Base-by-base conservation (phyloP, 2,888 invertebrate genomes). In the Epinotia bilunana region DNA sequence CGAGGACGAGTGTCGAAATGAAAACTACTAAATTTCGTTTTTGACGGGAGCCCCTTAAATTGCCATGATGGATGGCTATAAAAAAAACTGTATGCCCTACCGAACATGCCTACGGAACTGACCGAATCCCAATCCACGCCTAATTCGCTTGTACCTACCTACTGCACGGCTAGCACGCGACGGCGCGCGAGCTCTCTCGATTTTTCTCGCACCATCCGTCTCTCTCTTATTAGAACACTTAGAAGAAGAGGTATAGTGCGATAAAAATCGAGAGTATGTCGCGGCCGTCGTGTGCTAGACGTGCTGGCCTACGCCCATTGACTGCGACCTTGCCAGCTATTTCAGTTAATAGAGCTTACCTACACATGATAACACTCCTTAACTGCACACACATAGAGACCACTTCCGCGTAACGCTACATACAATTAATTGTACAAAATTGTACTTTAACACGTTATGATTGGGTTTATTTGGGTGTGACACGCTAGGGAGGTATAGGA, bases 281-380 rank as follows among this genome's bases (percentile, higher is more conserved):
- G n/a, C n/a, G n/a, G n/a, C n/a, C n/a, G n/a, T n/a, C n/a, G n/a
- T n/a, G n/a, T n/a, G n/a, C n/a, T n/a, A n/a, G n/a, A n/a, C n/a
- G n/a, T 23, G 2, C 61, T 74, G n/a, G 70, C 61, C 74, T 71
- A 71, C 74, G 60, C 65, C 70, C 71, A 75, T 75, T 71, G 74
- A 71, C 65, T 23, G 70, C 74, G 75, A 46, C 75, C 75, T 75
- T 75, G 75, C 61, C 49, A 46, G 71, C 75, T 75, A 75, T 75
- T 75, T 75, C 71, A 46, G 75, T 75, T 65, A 75, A 75, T 62
- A 72, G 33, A 72, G 39, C 69, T 74, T 53, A 39, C 58, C 63
- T 46, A 0, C 61, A 46, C 53, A 62, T 53, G 18, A 71, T 18
- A 53, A 18, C 23, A 53, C 61, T 49, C 70, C 61, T 62, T 71